Percentiles rank a stretch among this genome's conserved stretches.
phyloP scores from a whole-genome alignment of 2,797 vertebrate species.

The Anniella stebbinsi region DNA sequence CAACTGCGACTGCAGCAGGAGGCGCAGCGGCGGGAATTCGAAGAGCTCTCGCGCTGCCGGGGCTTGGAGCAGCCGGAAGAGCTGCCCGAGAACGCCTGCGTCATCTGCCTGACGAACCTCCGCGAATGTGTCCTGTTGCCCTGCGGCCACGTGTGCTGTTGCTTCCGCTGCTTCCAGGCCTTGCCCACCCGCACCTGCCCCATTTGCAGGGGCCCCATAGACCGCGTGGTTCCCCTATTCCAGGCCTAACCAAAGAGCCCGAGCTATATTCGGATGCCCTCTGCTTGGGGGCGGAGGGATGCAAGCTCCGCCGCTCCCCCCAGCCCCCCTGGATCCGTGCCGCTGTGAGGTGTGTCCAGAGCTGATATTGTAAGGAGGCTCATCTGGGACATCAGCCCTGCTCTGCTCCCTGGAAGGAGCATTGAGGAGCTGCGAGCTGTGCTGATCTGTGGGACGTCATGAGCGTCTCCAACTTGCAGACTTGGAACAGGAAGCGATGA shows the following conservation, averaged over 20 bases:
- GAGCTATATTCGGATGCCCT: neutral
- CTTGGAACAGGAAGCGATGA: neutral
- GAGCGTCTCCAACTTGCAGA: neutral
- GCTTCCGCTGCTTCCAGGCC: constrained; percentile 85
- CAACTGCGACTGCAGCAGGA: constrained; percentile 70
- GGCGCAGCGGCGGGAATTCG: constrained; percentile 74
- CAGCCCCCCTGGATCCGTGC: too few species aligned
- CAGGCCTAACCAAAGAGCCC: constrained; percentile 62
- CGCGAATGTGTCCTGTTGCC: constrained; percentile 86
- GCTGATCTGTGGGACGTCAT: neutral
- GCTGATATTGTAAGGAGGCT: too few species aligned
- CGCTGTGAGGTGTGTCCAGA: neutral
- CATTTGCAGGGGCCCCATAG: constrained; percentile 85
- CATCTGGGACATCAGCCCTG: neutral
- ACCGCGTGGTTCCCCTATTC: constrained; percentile 86
- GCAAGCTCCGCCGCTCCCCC: too few species aligned
- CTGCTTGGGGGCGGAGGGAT: neutral
- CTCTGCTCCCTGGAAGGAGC: neutral
- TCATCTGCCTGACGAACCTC: constrained; percentile 84
- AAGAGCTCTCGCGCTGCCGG: neutral
- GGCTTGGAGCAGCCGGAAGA: constrained; percentile 17
- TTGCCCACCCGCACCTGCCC: constrained; percentile 82
- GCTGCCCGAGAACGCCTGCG: constrained; percentile 75
- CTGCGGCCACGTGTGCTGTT: constrained; percentile 91
- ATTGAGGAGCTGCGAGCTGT: too few species aligned